Conservation (phyloP, 2,113 vertebrate genomes). For the Proteles cristata region DNA sequence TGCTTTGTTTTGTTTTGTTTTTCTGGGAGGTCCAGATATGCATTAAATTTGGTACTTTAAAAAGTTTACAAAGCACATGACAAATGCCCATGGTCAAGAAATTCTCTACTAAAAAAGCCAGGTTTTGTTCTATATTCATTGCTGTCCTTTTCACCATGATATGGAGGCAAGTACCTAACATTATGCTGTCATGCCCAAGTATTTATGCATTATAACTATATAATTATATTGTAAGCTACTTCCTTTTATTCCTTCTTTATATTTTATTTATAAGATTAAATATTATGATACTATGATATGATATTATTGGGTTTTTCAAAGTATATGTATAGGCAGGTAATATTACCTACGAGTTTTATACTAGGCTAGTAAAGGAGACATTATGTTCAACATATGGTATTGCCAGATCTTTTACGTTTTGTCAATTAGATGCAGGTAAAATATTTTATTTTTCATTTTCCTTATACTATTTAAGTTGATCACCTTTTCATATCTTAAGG, state of each 20-base stretch:
- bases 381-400: not conserved
- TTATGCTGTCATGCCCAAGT: not conserved
- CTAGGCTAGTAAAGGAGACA: not conserved
- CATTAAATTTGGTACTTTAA: not conserved
- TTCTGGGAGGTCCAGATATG: not conserved
- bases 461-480: not conserved
- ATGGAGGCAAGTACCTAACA: not conserved
- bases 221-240: not conserved
- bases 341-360: not conserved
- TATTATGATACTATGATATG: not conserved
- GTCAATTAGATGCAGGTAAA: not conserved
- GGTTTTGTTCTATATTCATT: not conserved
- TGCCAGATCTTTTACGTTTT: not conserved
- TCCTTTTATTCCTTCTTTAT: not conserved
- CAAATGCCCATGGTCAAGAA: not conserved
- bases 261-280: not conserved
- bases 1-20: not conserved
- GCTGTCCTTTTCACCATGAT: not conserved
- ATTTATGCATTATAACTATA: not conserved
- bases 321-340: not conserved
- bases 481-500: not conserved
- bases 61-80: not conserved
- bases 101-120: not conserved
- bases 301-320: not conserved
- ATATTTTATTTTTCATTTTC: not conserved